A percentile compares a stretch with the other conserved stretches of the same genome.
Conservation (phyloP, 2,888 invertebrate species). For the Papilio demoleus region DNA sequence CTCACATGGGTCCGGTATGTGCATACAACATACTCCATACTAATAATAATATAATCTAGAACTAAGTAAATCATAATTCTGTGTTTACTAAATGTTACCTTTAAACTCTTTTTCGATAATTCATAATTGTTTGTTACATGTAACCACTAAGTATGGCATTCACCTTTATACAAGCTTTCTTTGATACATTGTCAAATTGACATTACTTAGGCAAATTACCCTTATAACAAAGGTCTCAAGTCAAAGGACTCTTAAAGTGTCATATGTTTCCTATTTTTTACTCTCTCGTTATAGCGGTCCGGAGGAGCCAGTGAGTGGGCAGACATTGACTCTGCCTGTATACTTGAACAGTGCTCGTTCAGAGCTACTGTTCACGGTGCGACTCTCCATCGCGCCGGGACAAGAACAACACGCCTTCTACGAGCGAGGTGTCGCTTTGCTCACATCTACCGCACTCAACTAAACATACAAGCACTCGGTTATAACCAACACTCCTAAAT, state of each 20-base stretch:
- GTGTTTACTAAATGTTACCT: too few relatives aligned
- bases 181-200: too few relatives aligned
- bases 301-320: conserved; percentile 69
- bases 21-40: neutral
- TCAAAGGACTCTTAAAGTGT: too few relatives aligned
- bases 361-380: conserved; percentile 97
- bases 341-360: conserved; percentile 98
- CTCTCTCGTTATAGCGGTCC: conserved; percentile 70
- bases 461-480: conserved; percentile 59
- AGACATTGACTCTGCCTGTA: conserved; percentile 94
- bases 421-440: conserved; percentile 98
- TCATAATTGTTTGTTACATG: too few relatives aligned
- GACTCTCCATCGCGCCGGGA: conserved; percentile 94
- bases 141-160: too few relatives aligned
- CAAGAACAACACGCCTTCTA: conserved; percentile 98
- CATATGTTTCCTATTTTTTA: too few relatives aligned
- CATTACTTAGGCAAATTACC: too few relatives aligned
- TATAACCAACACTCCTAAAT: neutral
- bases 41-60: neutral
- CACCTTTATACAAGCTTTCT: too few relatives aligned
- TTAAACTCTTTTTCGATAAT: too few relatives aligned
- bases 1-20: conserved; percentile 93
- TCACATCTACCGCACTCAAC: conserved; percentile 96
- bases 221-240: too few relatives aligned
- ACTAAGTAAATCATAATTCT: neutral